Evolutionary conservation across 2,113 vertebrate genomes (phyloP).

Genomic region (Origma solitaria): DNA sequence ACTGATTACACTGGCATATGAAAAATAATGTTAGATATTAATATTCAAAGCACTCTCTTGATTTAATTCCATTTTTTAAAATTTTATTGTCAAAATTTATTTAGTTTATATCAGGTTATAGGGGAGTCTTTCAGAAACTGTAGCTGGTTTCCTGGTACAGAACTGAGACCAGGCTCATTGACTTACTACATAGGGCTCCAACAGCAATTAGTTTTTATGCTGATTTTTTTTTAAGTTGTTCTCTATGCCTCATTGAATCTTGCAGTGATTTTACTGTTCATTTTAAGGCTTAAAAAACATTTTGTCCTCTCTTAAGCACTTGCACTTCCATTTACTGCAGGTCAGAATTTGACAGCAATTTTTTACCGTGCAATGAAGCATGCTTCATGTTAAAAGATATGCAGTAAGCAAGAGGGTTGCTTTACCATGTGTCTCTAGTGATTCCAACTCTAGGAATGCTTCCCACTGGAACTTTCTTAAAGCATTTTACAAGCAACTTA

Average conservation of each 20-base stretch:
- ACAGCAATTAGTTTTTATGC: not conserved
- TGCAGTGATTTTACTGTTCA: not conserved
- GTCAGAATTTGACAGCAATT: constrained; percentile 18
- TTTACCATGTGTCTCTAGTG: not conserved
- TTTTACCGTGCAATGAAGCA: not conserved
- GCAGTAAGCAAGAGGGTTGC: not conserved
- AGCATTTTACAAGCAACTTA: not conserved
- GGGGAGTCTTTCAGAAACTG: not conserved
- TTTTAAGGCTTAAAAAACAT: not conserved
- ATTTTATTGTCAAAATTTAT: not conserved
- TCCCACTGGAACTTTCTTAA: not conserved
- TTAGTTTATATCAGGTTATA: not conserved
- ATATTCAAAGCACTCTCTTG: not conserved
- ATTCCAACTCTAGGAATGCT: not conserved
- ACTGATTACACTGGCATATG: not conserved
- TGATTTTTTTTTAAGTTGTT: not conserved
- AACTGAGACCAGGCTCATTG: not conserved
- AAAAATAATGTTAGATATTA: not conserved
- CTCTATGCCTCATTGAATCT: not conserved
- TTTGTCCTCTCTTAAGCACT: not conserved
- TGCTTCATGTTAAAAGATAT: not conserved
- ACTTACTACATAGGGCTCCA: not conserved
- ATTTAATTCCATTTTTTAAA: not conserved
- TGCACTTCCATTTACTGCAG: not conserved
- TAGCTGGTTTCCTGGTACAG: not conserved